Base-by-base conservation (phyloP, 2,113 vertebrate species). In the Ailurus styani region DNA sequence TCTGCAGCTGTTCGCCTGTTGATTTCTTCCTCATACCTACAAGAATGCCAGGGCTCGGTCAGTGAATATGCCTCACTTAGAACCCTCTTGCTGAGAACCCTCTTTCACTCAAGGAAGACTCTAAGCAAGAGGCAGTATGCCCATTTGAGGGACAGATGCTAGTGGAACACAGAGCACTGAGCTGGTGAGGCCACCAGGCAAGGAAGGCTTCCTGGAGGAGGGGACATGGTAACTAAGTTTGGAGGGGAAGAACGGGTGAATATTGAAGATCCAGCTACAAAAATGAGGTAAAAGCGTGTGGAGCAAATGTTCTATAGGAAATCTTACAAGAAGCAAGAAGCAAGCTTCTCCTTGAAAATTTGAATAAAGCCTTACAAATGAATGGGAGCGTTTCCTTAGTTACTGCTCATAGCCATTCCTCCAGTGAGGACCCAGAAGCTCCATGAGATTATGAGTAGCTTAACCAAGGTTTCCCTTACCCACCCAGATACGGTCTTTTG, bases 21-120 rank as follows among this genome's bases (percentile, higher is more conserved):
- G 98, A 99, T 99, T 98, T 99, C 99, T 47, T 99, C 99, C 93
- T 99, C 99, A 6, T 99, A 99, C 97, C 99, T 99, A 95, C 31
- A 10, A 92, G 23, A 64, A 96, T 5, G 27, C 9, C 77, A 55
- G 47, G n/a, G 17, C 23, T 50, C 4, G 1, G 9, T 34, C 4
- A 1, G 70, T 23, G 52, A 47, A n/a, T 7, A 34, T 0, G 0
- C 50, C 57, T 93, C 31, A 14, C 73, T 14, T 40, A 75, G 72
- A 45, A 45, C 40, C 40, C 3, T 57, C 55, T 93, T 25, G 6
- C 70, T 6, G 52, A 88, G 70, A 93, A 47, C 55, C 37, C 25
- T 72, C 20, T 0, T 50, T 52, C 55, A 6, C 75, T 64, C 77
- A 73, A 57, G 72, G 7, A 77, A 95, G 79, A 82, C 57, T 18